phyloP scores from a whole-genome alignment of 2,888 invertebrate genomes.

The Zootermopsis nevadensis region DNA sequence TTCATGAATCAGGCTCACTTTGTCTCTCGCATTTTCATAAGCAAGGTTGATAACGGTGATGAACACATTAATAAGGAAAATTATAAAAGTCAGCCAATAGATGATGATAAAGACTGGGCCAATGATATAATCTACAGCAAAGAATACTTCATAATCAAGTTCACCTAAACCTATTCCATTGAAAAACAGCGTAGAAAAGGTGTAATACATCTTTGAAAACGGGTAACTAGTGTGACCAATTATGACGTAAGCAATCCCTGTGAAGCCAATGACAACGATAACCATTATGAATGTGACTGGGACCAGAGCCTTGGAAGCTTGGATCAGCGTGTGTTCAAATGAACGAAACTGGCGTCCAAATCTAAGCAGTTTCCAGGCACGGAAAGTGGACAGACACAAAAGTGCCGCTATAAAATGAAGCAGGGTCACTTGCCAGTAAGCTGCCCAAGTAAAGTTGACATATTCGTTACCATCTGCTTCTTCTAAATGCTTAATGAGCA shows the following conservation, averaged over 20 bases:
- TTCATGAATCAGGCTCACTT: background rate
- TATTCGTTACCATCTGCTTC: constrained; percentile 41
- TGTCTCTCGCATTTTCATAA: background rate
- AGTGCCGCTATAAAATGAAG: constrained; percentile 27
- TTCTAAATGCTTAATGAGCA: constrained; percentile 32
- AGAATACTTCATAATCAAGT: too few relatives aligned
- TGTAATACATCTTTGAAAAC: background rate
- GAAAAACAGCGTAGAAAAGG: background rate
- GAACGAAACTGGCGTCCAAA: constrained; percentile 36
- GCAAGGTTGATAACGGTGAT: background rate
- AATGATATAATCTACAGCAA: too few relatives aligned
- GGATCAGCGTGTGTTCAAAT: constrained; percentile 36
- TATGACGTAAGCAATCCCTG: background rate
- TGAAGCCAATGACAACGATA: constrained; percentile 7
- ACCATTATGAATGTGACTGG: constrained; percentile 23
- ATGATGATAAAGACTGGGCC: too few relatives aligned
- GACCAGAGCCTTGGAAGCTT: constrained; percentile 11
- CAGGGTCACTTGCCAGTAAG: constrained; percentile 37
- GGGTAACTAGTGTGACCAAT: background rate
- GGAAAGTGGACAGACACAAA: constrained; percentile 33
- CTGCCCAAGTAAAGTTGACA: constrained; percentile 43
- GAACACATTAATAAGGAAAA: background rate
- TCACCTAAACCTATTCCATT: too few relatives aligned
- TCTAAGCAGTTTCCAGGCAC: constrained; percentile 46
- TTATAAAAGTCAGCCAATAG: background rate